Conservation (phyloP, 2,888 invertebrate genomes). For the Chalcis sispes region DNA sequence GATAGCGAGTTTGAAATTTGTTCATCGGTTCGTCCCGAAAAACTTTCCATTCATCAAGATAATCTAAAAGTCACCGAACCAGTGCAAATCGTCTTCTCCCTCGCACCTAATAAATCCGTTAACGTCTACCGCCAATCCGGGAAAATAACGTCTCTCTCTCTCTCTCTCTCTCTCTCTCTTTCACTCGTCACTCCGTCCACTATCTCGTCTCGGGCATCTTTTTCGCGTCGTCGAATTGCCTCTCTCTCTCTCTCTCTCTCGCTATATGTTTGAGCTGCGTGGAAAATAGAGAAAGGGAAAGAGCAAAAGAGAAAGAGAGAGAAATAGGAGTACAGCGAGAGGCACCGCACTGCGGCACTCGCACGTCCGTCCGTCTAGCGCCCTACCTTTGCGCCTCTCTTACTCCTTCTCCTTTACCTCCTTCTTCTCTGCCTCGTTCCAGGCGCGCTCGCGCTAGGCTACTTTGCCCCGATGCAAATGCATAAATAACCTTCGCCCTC, state of each 20-base stretch:
- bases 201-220: neutral
- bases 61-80: neutral
- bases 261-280: conserved; percentile 8
- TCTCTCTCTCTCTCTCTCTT: neutral
- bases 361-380: conserved; percentile 6
- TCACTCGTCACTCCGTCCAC: neutral
- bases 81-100: neutral
- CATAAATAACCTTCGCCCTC: conserved; percentile 21
- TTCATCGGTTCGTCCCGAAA: neutral
- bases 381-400: neutral
- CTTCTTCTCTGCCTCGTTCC: neutral
- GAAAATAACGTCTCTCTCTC: too few relatives aligned
- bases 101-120: too few relatives aligned
- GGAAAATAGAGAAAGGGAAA: neutral
- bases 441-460: neutral
- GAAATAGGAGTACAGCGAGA: neutral
- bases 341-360: conserved; percentile 50
- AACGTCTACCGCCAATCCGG: too few relatives aligned
- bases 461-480: conserved; percentile 31
- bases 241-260: neutral
- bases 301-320: neutral
- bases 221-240: neutral
- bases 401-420: neutral
- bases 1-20: too few relatives aligned
- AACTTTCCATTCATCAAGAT: neutral